Conservation (phyloP, 2,888 invertebrate species). For the Oscheius sp. region DNA sequence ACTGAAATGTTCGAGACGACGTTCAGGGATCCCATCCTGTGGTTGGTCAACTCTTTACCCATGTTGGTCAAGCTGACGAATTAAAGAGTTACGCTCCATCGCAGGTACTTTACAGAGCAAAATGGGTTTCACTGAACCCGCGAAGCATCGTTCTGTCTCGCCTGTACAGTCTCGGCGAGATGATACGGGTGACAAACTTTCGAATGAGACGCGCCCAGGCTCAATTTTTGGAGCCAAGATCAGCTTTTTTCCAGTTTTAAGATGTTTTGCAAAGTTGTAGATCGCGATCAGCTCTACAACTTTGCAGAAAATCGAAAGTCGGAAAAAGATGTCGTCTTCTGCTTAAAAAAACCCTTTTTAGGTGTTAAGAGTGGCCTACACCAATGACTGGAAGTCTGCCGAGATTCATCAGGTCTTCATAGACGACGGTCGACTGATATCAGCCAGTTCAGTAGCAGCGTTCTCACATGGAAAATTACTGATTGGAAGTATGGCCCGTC, state of each 20-base stretch:
- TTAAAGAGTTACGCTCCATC: slow-evolving; percentile 33
- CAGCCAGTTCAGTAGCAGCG: slow-evolving; percentile 9
- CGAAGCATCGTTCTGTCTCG: too few species aligned
- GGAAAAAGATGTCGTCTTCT: background rate
- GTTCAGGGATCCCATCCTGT: slow-evolving; percentile 48
- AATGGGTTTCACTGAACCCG: too few species aligned
- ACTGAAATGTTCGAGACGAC: background rate
- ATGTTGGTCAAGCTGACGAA: slow-evolving; percentile 35
- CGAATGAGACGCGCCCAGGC: too few species aligned
- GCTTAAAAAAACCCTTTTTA: background rate
- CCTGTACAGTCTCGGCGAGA: too few species aligned
- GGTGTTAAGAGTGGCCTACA: background rate
- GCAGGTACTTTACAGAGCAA: slow-evolving; percentile 27
- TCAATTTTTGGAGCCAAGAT: too few species aligned
- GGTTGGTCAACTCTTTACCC: slow-evolving; percentile 31
- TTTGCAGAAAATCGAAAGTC: too few species aligned
- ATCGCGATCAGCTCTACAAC: too few species aligned
- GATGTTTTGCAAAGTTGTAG: too few species aligned
- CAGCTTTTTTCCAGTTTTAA: too few species aligned
- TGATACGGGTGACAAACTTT: too few species aligned
- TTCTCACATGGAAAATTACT: slow-evolving; percentile 5
- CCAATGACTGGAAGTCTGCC: background rate
- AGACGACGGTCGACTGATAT: slow-evolving; percentile 13
- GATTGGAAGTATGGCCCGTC: slow-evolving; percentile 7
- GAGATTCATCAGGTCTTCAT: slow-evolving; percentile 16